phyloP scores from a whole-genome alignment of 2,113 vertebrate genomes.

The Rhabdornis inornatus region DNA sequence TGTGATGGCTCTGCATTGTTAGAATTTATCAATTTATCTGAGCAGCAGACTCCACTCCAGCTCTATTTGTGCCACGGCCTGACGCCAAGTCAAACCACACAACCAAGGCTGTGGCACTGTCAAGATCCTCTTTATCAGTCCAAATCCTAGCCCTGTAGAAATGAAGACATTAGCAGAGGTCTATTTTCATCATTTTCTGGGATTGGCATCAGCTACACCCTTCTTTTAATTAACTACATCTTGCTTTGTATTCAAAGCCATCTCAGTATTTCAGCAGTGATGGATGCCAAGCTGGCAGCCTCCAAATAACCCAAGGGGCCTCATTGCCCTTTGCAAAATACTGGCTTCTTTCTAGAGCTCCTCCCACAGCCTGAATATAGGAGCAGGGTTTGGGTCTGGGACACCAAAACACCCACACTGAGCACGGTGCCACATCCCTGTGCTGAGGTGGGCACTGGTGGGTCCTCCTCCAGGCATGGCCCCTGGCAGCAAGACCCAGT shows the following conservation, averaged over 20 bases:
- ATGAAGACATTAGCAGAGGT: not conserved
- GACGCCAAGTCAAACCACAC: not conserved
- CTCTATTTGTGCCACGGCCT: not conserved
- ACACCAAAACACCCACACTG: not conserved
- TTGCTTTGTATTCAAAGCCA: slow-evolving; percentile 1
- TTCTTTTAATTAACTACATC: slow-evolving; percentile 21
- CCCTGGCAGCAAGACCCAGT: not conserved
- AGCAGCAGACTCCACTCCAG: not conserved
- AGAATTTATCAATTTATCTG: not conserved
- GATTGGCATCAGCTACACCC: not conserved
- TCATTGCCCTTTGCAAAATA: not conserved
- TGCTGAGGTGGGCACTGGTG: not conserved
- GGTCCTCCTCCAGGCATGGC: not conserved
- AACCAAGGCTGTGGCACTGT: not conserved
- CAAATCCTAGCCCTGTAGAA: not conserved
- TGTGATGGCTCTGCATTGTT: not conserved
- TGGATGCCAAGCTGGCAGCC: slow-evolving; percentile 13
- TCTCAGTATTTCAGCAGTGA: not conserved
- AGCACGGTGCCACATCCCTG: not conserved
- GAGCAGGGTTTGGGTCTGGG: not conserved
- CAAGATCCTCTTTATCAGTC: not conserved
- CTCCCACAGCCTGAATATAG: not conserved
- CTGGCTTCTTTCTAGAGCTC: not conserved
- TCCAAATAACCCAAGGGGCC: not conserved
- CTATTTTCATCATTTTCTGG: slow-evolving; percentile 20